Evolutionary conservation across 2,888 invertebrate genomes (phyloP), one percentile per base, ranked within the genome.

Genomic region (Periphyllus acericola): DNA sequence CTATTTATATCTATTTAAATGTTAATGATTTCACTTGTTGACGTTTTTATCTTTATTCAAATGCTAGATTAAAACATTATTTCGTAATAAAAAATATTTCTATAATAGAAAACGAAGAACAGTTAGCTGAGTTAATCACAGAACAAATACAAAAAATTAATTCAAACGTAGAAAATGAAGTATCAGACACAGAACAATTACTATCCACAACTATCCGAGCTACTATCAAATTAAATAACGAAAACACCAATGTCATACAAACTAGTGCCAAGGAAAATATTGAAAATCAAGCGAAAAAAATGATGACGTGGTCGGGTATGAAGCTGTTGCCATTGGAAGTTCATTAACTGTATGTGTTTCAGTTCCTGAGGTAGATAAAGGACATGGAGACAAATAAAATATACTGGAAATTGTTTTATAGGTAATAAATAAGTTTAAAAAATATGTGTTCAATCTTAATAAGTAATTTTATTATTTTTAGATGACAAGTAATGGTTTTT

Each of bases 191-290:
- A 74, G 36, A 74, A 74, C 74, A 74, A 74, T 36, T 36, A 25
- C 8, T 36, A 74, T 2, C 74, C 21, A 25, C 36, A 25, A 74
- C 74, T 74, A 36, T 75, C 5, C 25, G n/a, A 75, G 14, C 34
- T 5, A 74, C 36, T 74, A 36, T 75, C 0, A 36, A 74, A 74
- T 74, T 40, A 74, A 74, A 74, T 40, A 74, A 75, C 40, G 75
- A 75, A 75, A 75, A 75, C n/a, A 40, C 75, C 40, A 76, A 76
- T 76, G 75, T 76, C n/a, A 46, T 76, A 40, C 46, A n/a, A 46
- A 76, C 46, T n/a, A 76, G 17, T 46, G 76, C 76, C 76, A 46
- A 46, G 29, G 19, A 76, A 76, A 76, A 76, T 75, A 29, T 76
- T 29, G 46, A 76, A 76, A 76, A 46, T 52, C 46, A 76, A 76